Conservation (phyloP, 2,113 vertebrate genomes). For the Ameiurus melas region DNA sequence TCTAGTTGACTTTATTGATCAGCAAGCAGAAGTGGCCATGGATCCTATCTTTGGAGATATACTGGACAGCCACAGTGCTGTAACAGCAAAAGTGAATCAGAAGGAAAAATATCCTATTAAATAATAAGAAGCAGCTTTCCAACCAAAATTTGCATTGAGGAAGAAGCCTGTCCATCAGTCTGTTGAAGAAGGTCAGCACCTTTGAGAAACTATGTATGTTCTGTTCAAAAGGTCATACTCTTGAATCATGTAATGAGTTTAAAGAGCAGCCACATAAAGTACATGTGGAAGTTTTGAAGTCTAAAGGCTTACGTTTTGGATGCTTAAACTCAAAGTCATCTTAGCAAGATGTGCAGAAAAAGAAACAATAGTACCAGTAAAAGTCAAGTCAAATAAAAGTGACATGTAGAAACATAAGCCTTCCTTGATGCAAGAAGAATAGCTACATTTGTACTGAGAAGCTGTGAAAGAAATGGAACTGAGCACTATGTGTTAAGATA, state of each 20-base stretch:
- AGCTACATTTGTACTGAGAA: constrained; percentile 48
- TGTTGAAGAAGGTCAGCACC: no score
- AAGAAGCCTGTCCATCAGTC: no score
- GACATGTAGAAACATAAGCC: constrained; percentile 41
- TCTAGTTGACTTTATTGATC: background rate
- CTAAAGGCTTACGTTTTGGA: constrained; percentile 42
- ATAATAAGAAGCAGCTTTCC: background rate
- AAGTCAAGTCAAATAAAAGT: constrained; percentile 26
- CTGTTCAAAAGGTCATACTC: constrained; percentile 13
- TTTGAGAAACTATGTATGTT: constrained; percentile 22
- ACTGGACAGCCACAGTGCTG: no score
- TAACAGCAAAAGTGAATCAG: background rate
- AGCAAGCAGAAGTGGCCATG: background rate
- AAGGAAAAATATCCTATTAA: background rate
- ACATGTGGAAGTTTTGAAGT: constrained; percentile 28
- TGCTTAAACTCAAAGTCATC: constrained; percentile 27
- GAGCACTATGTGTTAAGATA: constrained; percentile 36
- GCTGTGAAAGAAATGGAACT: constrained; percentile 34
- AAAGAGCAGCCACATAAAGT: constrained; percentile 16
- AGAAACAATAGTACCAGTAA: constrained; percentile 40
- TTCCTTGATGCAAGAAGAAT: constrained; percentile 42
- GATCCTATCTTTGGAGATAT: background rate
- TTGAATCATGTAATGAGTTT: constrained; percentile 15
- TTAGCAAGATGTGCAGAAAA: constrained; percentile 24
- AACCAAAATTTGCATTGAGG: background rate